Conservation (phyloP, 2,113 vertebrate genomes). For the Dipodomys ordii region DNA sequence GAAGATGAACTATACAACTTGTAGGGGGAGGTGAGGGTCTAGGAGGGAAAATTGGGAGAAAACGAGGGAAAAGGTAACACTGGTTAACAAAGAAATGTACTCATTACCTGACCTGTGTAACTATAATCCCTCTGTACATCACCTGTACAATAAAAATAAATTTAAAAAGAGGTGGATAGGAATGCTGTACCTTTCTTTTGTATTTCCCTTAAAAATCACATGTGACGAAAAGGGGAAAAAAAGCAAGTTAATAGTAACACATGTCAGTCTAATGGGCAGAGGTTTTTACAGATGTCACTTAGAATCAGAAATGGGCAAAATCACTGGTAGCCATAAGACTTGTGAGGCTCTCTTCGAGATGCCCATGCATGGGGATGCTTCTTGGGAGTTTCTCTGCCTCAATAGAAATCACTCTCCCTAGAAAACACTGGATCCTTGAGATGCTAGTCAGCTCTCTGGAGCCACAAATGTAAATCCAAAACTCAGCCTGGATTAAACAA, state of each 20-base stretch:
- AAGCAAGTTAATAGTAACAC: background rate
- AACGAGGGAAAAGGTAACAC: too few relatives aligned
- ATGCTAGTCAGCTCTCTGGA: background rate
- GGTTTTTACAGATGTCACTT: background rate
- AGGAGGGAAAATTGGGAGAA: too few relatives aligned
- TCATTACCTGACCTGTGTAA: too few relatives aligned
- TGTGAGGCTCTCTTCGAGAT: background rate
- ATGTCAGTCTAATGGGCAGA: background rate
- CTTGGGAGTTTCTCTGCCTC: background rate
- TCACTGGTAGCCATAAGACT: background rate
- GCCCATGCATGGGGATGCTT: background rate
- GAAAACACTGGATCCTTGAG: background rate
- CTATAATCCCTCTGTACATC: too few relatives aligned
- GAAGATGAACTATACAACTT: too few relatives aligned
- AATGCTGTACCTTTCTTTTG: background rate
- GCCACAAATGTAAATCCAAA: constrained; percentile 13
- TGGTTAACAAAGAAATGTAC: too few relatives aligned
- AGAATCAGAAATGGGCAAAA: constrained; percentile 32
- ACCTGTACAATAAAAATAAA: too few relatives aligned
- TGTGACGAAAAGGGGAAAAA: background rate
- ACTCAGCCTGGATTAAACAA: constrained; percentile 30
- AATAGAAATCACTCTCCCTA: background rate
- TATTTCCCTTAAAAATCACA: background rate
- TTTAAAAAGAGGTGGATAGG: background rate
- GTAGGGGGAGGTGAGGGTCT: too few relatives aligned